These are phyloP conservation scores for Drosophila obscura DNA, from an alignment of 1,140 invertebrate species.

Conservation along the genomic window DNA sequence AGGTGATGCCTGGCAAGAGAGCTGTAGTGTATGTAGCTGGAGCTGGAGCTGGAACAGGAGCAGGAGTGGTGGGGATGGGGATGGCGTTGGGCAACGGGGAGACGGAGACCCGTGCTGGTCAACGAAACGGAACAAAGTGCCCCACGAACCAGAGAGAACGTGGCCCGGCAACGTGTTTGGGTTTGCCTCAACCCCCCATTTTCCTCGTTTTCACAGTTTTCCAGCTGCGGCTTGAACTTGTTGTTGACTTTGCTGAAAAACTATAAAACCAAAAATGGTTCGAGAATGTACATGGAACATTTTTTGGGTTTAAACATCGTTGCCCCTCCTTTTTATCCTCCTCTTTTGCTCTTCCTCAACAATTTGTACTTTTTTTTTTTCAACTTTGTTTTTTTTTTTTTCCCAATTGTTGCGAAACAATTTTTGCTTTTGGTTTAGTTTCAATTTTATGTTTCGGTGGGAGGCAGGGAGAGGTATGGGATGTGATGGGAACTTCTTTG, in stretches of 20 bases:
- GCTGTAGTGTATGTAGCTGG: neutral
- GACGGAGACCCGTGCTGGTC: constrained; percentile 20
- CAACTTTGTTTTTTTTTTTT: constrained; percentile 24
- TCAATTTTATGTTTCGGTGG: constrained; percentile 3
- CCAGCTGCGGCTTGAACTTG: constrained; percentile 57
- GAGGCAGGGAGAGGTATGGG: constrained; percentile 14
- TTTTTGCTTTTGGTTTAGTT: constrained; percentile 42
- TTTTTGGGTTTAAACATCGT: constrained; percentile 38
- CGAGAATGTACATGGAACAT: constrained; percentile 53
- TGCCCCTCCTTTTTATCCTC: neutral
- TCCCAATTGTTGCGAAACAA: constrained; percentile 73
- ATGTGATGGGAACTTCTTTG: constrained; percentile 52
- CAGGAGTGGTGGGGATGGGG: neutral
- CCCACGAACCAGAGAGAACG: constrained; percentile 38
- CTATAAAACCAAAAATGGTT: constrained; percentile 53
- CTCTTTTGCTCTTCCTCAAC: neutral
- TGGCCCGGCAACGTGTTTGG: constrained; percentile 52
- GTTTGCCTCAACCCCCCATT: constrained; percentile 35
- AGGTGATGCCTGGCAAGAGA: constrained; percentile 6
- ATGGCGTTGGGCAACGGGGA: neutral
- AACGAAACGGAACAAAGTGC: constrained; percentile 59
- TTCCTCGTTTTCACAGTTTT: constrained; percentile 31
- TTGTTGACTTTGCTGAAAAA: constrained; percentile 58
- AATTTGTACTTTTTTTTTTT: neutral
- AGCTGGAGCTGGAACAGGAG: constrained; percentile 10